These are phyloP conservation scores for Amphipoea oculea DNA, from an alignment of 2,888 invertebrate species.

Conservation along the genomic window DNA sequence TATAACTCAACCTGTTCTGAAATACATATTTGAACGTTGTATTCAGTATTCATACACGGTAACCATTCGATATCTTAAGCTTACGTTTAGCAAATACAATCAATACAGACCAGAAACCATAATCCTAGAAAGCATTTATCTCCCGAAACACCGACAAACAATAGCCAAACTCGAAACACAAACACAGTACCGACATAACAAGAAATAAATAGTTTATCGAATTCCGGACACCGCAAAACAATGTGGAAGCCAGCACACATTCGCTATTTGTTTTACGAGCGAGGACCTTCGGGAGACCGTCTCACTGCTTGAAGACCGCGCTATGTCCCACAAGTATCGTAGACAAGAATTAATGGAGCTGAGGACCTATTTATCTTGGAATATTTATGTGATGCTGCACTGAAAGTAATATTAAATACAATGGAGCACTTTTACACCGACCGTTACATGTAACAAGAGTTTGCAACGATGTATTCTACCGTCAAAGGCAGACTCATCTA, in stretches of 20 bases:
- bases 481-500: neutral
- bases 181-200: slow-evolving; percentile 26
- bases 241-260: slow-evolving; percentile 64
- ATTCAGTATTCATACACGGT: neutral
- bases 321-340: slow-evolving; percentile 41
- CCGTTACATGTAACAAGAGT: neutral
- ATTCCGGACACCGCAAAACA: slow-evolving; percentile 61
- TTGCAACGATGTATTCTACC: neutral
- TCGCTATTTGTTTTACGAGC: slow-evolving; percentile 73
- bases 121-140: slow-evolving; percentile 8
- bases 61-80: neutral
- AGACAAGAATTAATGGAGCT: slow-evolving; percentile 56
- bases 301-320: slow-evolving; percentile 34
- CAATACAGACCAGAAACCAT: neutral
- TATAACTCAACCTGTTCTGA: neutral
- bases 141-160: slow-evolving; percentile 27
- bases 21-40: neutral
- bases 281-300: slow-evolving; percentile 46
- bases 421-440: slow-evolving; percentile 9
- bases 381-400: slow-evolving; percentile 29
- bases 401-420: slow-evolving; percentile 17
- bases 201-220: slow-evolving; percentile 60
- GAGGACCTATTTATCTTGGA: slow-evolving; percentile 44
- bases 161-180: slow-evolving; percentile 34
- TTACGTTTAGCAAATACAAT: neutral